A percentile compares a stretch with the other conserved stretches of the same genome.
Evolutionary conservation across 2,113 vertebrate genomes (phyloP).

Genomic region (Gymnocephalus cernua): DNA sequence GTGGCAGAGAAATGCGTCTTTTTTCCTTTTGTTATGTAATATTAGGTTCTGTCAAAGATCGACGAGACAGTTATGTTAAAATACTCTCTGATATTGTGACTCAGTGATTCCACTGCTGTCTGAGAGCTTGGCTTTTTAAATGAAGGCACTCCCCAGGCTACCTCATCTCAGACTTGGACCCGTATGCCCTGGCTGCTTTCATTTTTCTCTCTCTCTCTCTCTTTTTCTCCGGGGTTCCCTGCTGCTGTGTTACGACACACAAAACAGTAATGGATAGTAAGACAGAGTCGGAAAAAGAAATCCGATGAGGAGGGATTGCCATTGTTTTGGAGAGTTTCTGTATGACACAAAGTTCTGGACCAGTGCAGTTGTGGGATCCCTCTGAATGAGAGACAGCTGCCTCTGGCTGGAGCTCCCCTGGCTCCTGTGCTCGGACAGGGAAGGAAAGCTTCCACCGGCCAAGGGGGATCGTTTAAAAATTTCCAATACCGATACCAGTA

Average conservation of each 20-base stretch:
- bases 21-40: not conserved
- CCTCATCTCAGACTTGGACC: conserved; percentile 35
- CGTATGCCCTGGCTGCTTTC: not conserved
- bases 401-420: conserved; percentile 73
- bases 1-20: not conserved
- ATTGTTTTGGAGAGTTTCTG: conserved; percentile 94
- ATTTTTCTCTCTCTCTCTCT: not conserved
- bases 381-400: conserved; percentile 88
- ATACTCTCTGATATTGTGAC: conserved; percentile 57
- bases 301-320: conserved; percentile 71
- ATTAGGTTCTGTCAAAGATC: not conserved
- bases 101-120: conserved; percentile 66
- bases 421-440: conserved; percentile 72
- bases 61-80: conserved; percentile 15
- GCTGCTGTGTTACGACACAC: conserved; percentile 60
- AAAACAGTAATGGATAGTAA: conserved; percentile 60
- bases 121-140: conserved; percentile 41
- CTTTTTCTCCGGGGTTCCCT: conserved; percentile 60
- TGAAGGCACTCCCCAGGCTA: conserved; percentile 26
- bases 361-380: conserved; percentile 90
- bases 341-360: conserved; percentile 92
- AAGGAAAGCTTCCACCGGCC: conserved; percentile 54
- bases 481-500: no score
- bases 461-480: conserved; percentile 4
- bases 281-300: conserved; percentile 60